These are phyloP conservation scores for Daktulosphaira vitifoliae DNA, from an alignment of 1,140 invertebrate genomes.

Conservation along the genomic window DNA sequence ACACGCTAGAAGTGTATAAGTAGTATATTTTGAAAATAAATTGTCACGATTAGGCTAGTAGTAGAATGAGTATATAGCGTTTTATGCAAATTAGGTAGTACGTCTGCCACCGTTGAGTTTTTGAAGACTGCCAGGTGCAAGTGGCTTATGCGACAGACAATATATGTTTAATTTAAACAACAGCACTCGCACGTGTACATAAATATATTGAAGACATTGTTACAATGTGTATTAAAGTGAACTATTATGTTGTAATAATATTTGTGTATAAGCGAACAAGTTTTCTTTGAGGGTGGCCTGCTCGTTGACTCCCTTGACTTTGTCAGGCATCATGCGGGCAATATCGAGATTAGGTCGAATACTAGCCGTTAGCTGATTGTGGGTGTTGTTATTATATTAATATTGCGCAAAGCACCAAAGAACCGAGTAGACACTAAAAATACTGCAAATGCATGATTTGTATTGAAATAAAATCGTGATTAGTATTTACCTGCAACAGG, in stretches of 20 bases:
- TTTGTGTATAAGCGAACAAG: no score
- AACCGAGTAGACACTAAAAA: no score
- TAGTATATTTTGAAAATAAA: neutral
- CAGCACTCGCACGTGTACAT: slow-evolving; percentile 8
- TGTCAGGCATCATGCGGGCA: neutral
- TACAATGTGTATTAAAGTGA: slow-evolving; percentile 1
- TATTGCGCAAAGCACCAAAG: no score
- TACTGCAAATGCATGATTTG: neutral
- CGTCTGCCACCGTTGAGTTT: neutral
- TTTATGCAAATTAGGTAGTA: slow-evolving; percentile 19
- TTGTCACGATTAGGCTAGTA: slow-evolving; percentile 7
- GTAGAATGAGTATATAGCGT: neutral
- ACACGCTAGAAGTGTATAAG: no score
- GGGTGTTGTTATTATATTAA: neutral
- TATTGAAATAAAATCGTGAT: neutral
- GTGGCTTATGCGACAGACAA: neutral
- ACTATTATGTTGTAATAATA: no score
- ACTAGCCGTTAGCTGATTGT: neutral
- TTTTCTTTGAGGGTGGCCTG: neutral
- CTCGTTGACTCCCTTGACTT: neutral
- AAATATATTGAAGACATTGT: slow-evolving; percentile 16
- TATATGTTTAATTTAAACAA: slow-evolving; percentile 18
- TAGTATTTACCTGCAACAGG: slow-evolving; percentile 64
- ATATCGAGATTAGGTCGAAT: no score
- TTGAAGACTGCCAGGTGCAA: slow-evolving; percentile 25